Evolutionary conservation across 2,888 invertebrate species (phyloP), one percentile per base, ranked within the genome.

Genomic region (Plebejus anna): DNA sequence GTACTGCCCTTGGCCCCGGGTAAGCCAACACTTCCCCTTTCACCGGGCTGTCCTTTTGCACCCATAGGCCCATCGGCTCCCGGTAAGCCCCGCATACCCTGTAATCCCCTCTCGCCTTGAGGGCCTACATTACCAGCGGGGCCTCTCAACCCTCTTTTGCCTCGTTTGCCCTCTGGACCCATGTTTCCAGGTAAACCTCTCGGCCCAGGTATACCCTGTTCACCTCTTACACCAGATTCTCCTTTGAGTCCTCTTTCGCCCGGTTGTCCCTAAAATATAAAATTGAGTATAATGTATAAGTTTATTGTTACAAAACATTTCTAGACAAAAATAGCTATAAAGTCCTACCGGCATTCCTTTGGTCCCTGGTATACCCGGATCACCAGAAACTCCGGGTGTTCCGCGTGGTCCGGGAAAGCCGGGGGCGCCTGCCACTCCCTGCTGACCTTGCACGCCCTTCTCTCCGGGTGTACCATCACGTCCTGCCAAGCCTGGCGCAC

Each of bases 341-440:
- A 75, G n/a, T 70, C 90, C 90, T 92, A 96, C 96, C 75, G 95
- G 95, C 87, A 95, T 95, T 83, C 97, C 97, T 90, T 97, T 97
- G 7, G 95, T 88, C 32, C 98, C 98, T 55, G 96, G 94, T 78
- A 95, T 91, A 5, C 98, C 97, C 2, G 96, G 94, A 84, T 95
- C 96, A 47, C 97, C 97, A 66, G 96, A 87, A 71, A 96, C 85
- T 47, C 97, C 98, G 2, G 97, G 96, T 3, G 96, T 95, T 13
- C 98, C 98, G 82, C 97, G 94, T 1, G 96, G 95, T 32, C 98
- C 98, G 0, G 97, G 97, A 86, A 97, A 97, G 4, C 98, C 98
- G 84, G 97, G 97, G 1, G 96, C 95, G 0, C 97, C 97, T 4
- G 96, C 89, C 1, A 95, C 87, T n/a, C 97, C 97, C 13, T 94